These are phyloP conservation scores for Neofelis nebulosa DNA, from an alignment of 2,113 vertebrate species.

Conservation along the genomic window DNA sequence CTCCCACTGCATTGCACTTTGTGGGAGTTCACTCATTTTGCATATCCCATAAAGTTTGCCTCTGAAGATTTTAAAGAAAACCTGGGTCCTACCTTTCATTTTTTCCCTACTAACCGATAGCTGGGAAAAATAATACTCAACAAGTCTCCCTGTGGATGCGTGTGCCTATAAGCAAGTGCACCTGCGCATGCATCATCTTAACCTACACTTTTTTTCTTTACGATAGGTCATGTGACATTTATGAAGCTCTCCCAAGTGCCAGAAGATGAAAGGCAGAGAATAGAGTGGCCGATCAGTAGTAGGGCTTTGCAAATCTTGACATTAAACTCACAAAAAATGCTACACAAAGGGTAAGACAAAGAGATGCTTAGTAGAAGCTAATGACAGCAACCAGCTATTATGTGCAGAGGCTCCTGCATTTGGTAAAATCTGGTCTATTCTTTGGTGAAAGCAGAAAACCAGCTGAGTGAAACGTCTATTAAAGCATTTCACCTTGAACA, in stretches of 20 bases:
- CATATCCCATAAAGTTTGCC: not conserved
- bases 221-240: not conserved
- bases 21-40: slow-evolving; percentile 58
- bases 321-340: not conserved
- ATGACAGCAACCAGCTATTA: not conserved
- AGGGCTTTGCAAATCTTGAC: not conserved
- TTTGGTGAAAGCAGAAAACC: slow-evolving; percentile 5
- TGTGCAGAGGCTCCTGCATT: not conserved
- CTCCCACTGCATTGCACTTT: slow-evolving; percentile 10
- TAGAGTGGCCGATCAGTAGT: not conserved
- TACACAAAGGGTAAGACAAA: not conserved
- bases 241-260: not conserved
- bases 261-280: not conserved
- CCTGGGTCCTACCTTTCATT: not conserved
- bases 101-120: slow-evolving; percentile 38
- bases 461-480: not conserved
- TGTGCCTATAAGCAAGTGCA: not conserved
- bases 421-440: not conserved
- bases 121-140: not conserved
- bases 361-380: not conserved
- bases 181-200: not conserved
- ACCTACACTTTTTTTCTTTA: not conserved
- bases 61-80: not conserved
- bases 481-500: slow-evolving; percentile 2
- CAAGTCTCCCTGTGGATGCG: not conserved